These are phyloP conservation scores for Catagonus wagneri DNA, from an alignment of 2,113 vertebrate genomes.

Conservation along the genomic window DNA sequence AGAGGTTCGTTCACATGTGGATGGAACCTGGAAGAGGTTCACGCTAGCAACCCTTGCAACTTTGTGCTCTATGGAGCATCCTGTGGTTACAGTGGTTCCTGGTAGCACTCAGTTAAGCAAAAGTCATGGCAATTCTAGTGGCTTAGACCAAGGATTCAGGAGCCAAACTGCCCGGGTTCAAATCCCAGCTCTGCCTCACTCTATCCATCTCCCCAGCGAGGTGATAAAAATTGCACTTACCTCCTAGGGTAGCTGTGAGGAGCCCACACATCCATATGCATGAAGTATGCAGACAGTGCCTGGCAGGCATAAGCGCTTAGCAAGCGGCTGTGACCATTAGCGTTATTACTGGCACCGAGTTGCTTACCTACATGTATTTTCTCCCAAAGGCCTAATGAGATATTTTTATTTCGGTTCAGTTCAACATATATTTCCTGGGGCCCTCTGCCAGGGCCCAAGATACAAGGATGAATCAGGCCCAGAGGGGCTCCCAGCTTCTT, in stretches of 20 bases:
- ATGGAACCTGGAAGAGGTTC: no score
- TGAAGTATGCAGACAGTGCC: not conserved
- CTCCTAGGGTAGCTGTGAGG: not conserved
- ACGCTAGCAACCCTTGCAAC: no score
- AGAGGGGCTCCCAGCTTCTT: not conserved
- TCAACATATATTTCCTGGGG: not conserved
- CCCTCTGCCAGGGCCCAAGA: not conserved
- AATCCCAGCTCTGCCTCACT: not conserved
- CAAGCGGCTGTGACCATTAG: not conserved
- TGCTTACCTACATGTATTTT: not conserved
- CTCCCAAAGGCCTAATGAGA: not conserved
- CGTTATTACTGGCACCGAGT: not conserved
- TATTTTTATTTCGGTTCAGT: conserved; percentile 20
- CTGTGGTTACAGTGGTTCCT: not conserved
- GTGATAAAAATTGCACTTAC: not conserved
- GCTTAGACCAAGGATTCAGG: not conserved
- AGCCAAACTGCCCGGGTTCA: not conserved
- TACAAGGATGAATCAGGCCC: not conserved
- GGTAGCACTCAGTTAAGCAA: not conserved
- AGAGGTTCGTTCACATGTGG: no score
- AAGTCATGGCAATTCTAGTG: not conserved
- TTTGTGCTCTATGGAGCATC: not conserved
- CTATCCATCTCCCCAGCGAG: not conserved
- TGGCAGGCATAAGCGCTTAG: not conserved
- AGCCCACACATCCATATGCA: accelerated